phyloP scores from a whole-genome alignment of 2,888 invertebrate genomes.

The Amphipoea oculea region DNA sequence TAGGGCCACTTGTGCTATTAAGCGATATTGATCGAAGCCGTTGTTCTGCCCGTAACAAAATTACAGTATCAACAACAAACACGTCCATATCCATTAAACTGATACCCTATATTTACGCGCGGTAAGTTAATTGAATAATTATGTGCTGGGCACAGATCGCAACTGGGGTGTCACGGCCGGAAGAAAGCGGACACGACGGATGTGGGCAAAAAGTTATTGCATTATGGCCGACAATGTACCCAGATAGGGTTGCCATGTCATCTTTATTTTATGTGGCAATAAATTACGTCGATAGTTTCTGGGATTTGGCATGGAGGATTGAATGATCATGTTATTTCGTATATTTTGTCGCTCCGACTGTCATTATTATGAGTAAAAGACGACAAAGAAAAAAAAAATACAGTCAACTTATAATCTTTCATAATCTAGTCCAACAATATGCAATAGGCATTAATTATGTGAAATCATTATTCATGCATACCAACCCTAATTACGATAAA shows the following conservation, averaged over 20 bases:
- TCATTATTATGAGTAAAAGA: neutral
- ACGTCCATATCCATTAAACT: conserved; percentile 42
- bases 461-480: conserved; percentile 47
- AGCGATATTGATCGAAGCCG: conserved; percentile 3
- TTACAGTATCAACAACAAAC: conserved; percentile 36
- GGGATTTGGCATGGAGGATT: conserved; percentile 15
- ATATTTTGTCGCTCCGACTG: neutral
- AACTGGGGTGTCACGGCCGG: conserved; percentile 86
- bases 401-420: conserved; percentile 21
- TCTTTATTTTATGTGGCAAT: conserved; percentile 34
- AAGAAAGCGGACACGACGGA: conserved; percentile 82
- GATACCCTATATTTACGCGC: conserved; percentile 62
- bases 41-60: conserved; percentile 20
- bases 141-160: conserved; percentile 81
- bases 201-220: conserved; percentile 69
- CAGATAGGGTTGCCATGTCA: conserved; percentile 54
- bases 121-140: conserved; percentile 74
- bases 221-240: conserved; percentile 53
- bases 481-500: conserved; percentile 49
- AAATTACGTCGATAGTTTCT: conserved; percentile 26
- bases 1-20: neutral
- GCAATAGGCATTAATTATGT: conserved; percentile 16
- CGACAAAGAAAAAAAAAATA: neutral
- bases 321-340: conserved; percentile 20
- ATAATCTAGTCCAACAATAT: conserved; percentile 33